Evolutionary conservation across 2,888 invertebrate species (phyloP).

Genomic region (Arrhopalites spinosus): DNA sequence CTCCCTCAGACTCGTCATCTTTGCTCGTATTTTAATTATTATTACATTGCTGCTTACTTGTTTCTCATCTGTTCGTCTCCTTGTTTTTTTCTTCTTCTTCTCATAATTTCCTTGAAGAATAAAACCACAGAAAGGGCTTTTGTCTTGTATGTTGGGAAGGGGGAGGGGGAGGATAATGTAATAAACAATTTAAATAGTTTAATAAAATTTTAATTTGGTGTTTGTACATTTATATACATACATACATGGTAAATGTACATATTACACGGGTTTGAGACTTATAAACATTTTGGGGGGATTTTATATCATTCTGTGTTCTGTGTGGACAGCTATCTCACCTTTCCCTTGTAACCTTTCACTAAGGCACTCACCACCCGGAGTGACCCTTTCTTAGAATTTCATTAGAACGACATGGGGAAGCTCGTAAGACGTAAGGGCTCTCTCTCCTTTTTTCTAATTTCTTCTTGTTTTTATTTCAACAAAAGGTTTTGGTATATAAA

Average conservation of each 20-base stretch:
- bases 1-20: background rate
- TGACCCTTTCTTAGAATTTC: constrained; percentile 3
- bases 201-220: background rate
- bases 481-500: too few relatives aligned
- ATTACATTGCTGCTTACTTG: background rate
- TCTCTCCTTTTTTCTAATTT: background rate
- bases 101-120: too few relatives aligned
- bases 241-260: background rate
- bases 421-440: background rate
- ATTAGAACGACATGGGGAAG: background rate
- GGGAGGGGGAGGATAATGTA: too few relatives aligned
- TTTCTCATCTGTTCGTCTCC: background rate
- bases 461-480: background rate
- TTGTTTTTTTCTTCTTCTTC: background rate
- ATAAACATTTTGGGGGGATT: constrained; percentile 1
- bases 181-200: too few relatives aligned
- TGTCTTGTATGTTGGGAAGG: too few relatives aligned
- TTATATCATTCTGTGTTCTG: constrained; percentile 16
- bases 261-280: too few relatives aligned
- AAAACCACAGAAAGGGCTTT: too few relatives aligned
- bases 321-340: constrained; percentile 28
- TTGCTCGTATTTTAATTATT: constrained; percentile 11
- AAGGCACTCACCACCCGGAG: constrained; percentile 23
- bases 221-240: background rate
- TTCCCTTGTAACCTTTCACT: constrained; percentile 22